These are phyloP conservation scores for Nycticryphes semicollaris DNA, from an alignment of 2,113 vertebrate genomes.

Conservation along the genomic window DNA sequence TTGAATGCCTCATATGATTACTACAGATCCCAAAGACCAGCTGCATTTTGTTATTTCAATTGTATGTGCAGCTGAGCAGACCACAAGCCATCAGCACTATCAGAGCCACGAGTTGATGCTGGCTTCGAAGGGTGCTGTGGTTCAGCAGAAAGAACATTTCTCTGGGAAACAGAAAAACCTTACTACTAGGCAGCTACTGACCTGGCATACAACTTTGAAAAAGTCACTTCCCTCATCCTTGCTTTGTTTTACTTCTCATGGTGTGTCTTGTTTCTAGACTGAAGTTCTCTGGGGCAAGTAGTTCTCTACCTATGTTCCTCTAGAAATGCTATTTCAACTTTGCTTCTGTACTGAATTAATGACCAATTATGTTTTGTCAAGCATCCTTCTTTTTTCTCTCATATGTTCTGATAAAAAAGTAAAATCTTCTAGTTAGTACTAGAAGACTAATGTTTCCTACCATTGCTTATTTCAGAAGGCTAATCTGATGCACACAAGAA, in stretches of 20 bases:
- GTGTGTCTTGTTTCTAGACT: neutral
- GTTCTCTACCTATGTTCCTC: neutral
- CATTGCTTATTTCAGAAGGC: neutral
- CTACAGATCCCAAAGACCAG: constrained; percentile 10
- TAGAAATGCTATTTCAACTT: neutral
- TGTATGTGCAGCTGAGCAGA: neutral
- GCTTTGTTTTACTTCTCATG: neutral
- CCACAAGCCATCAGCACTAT: neutral
- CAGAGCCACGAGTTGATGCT: neutral
- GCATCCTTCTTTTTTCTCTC: neutral
- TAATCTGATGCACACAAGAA: neutral
- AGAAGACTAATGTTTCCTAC: neutral
- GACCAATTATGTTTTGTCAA: neutral
- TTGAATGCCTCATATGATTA: constrained; percentile 24
- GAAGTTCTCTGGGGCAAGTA: neutral
- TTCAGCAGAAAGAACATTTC: neutral
- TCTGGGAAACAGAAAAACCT: neutral
- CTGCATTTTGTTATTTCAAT: neutral
- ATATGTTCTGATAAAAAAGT: neutral
- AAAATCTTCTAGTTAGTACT: neutral
- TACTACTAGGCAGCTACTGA: neutral
- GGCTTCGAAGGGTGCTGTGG: neutral
- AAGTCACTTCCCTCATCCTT: neutral
- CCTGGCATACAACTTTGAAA: neutral
- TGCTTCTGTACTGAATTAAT: neutral